Evolutionary conservation across 2,888 invertebrate genomes (phyloP).

Genomic region (Hirtodrosophila trivittata): DNA sequence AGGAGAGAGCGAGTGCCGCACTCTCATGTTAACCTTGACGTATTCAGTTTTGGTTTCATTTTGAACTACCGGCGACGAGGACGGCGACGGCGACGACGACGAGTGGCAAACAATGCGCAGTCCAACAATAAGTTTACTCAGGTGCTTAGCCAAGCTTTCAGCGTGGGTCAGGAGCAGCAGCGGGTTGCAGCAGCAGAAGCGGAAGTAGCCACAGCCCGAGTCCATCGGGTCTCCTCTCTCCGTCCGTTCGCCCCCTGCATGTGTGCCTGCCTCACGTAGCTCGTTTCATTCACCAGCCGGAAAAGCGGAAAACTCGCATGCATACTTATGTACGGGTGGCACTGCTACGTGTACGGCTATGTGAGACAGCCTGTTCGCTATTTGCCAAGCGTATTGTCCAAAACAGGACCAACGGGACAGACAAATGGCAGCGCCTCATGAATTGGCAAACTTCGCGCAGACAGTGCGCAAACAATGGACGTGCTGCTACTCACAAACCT

Average conservation of each 20-base stretch:
- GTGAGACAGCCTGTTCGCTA: conserved; percentile 54
- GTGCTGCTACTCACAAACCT: conserved; percentile 11
- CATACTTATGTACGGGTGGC: conserved; percentile 47
- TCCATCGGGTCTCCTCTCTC: not conserved
- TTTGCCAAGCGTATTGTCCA: conserved; percentile 75
- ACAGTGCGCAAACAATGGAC: conserved; percentile 74
- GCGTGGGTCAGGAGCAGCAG: conserved; percentile 27
- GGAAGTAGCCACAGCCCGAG: conserved; percentile 39
- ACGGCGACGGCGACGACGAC: conserved; percentile 4
- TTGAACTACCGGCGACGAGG: conserved; percentile 45
- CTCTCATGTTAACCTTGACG: conserved; percentile 79
- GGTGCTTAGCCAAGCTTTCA: conserved; percentile 82
- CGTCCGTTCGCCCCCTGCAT: conserved; percentile 5
- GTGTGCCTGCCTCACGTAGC: conserved; percentile 25
- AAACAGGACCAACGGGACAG: conserved; percentile 21
- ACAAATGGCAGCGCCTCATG: conserved; percentile 60
- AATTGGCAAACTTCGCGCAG: conserved; percentile 73
- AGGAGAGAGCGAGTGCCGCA: conserved; percentile 17
- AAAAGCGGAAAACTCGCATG: conserved; percentile 78
- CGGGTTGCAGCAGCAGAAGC: conserved; percentile 19
- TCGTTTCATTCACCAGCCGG: conserved; percentile 52
- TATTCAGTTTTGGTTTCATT: conserved; percentile 58
- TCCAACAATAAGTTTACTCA: conserved; percentile 82
- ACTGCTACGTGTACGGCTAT: not conserved
- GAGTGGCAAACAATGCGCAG: conserved; percentile 75